Evolutionary conservation across 2,113 vertebrate genomes (phyloP).

Genomic region (Panurus biarmicus): DNA sequence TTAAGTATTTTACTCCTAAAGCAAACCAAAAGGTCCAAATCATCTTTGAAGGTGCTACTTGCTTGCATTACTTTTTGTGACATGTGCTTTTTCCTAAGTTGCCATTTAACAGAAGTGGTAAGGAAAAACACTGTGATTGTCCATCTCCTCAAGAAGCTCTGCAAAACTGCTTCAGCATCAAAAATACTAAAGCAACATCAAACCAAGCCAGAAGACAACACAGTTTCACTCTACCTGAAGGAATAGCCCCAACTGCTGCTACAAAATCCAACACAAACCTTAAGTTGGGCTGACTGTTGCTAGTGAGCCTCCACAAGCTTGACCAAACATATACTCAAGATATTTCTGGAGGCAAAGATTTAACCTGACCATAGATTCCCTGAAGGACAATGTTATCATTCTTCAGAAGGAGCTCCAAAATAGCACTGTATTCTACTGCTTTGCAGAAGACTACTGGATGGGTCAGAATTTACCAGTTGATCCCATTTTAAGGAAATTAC

Average conservation of each 20-base stretch:
- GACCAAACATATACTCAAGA: not conserved
- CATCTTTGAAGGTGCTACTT: not conserved
- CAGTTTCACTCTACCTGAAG: not conserved
- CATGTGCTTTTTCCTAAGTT: not conserved
- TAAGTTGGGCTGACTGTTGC: not conserved
- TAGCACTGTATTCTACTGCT: not conserved
- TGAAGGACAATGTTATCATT: not conserved
- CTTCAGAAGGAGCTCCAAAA: not conserved
- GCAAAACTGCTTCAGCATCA: not conserved
- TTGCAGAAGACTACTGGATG: not conserved
- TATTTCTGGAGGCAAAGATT: not conserved
- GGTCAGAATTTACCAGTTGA: not conserved
- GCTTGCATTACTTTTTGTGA: not conserved
- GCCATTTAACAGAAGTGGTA: not conserved
- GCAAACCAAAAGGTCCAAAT: not conserved
- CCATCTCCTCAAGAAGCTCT: not conserved
- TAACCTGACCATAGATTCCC: not conserved
- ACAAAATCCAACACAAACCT: slow-evolving; percentile 7
- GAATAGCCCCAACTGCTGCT: not conserved
- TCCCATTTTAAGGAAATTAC: not conserved
- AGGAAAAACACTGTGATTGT: not conserved
- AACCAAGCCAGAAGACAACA: not conserved
- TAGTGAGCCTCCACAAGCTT: not conserved
- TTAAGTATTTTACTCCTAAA: not conserved
- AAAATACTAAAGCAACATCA: not conserved